Base-by-base conservation (phyloP, 1,140 invertebrate species). In the Bombus confusus region DNA sequence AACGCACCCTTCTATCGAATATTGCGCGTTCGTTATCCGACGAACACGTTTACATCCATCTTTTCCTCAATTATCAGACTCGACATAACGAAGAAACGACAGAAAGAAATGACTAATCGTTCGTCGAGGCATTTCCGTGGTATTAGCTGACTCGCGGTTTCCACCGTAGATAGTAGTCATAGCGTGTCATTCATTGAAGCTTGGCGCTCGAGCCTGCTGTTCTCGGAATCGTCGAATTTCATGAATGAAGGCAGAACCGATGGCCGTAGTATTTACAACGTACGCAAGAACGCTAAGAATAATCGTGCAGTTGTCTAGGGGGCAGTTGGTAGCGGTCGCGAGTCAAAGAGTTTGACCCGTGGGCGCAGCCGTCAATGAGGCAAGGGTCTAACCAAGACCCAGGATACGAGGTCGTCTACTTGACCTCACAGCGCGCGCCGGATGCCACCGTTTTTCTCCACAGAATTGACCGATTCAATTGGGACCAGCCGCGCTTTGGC, bases 381-480 rank as follows among this genome's bases (percentile, higher is more conserved):
- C 82, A 90, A 89, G 87, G 86, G 81, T 69, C 83, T 87, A 88
- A 91, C 86, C 86, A 87, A 92, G 93, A 92, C 91, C 92, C 92
- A 93, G 92, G 93, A 92, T 93, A 93, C 93, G 92, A 88, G 93
- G 92, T 93, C 93, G 91, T 86, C 88, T 88, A 91, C 84, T 93
- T 93, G 91, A 93, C 92, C 93, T 83, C 91, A 78, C 85, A 92
- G 92, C 92, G 93, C 90, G 86, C 92, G 93, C 93, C 93, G 93
- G 93, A 93, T 93, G 93, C 90, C 92, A 93, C 85, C 86, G 91
- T 93, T 92, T 93, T 92, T 93, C 89, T 90, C 88, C 83, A 80
- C 73, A 88, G 91, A 93, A 92, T 93, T 93, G 92, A 92, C 91
- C 86, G 89, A 90, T 90, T 82, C 86, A 91, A 92, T 92, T 92